phyloP scores from a whole-genome alignment of 2,797 vertebrate genomes.

The Argyrosomus regius region DNA sequence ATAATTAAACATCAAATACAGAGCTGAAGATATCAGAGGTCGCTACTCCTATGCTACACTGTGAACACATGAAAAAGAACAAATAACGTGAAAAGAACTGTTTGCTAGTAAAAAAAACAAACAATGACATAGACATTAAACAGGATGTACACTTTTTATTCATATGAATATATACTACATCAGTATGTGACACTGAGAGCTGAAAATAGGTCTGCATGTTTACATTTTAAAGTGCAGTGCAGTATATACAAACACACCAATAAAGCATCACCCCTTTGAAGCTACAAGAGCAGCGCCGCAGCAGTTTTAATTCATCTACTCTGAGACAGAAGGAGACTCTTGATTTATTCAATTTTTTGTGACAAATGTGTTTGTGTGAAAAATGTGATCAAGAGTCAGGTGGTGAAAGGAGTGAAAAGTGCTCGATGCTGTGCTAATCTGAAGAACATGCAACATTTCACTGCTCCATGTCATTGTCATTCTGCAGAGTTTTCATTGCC shows the following conservation, averaged over 20 bases:
- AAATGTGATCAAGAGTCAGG: neutral
- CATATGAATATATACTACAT: slow-evolving; percentile 33
- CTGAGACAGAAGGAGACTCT: neutral
- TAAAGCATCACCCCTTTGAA: neutral
- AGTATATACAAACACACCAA: slow-evolving; percentile 31
- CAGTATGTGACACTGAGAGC: slow-evolving; percentile 11
- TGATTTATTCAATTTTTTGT: neutral
- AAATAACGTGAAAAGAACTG: neutral
- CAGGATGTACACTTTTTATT: slow-evolving; percentile 39
- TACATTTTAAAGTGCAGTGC: slow-evolving; percentile 52
- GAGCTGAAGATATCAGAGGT: neutral
- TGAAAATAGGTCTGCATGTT: slow-evolving; percentile 43
- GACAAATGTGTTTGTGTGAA: neutral
- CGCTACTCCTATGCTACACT: neutral
- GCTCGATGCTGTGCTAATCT: slow-evolving; percentile 8
- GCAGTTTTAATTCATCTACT: neutral
- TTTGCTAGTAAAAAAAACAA: slow-evolving; percentile 12
- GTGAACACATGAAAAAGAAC: neutral
- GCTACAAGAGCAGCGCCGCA: neutral
- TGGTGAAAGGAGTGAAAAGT: neutral
- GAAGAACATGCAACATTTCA: slow-evolving; percentile 12
- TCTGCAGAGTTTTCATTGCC: slow-evolving; percentile 95
- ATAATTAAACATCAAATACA: neutral
- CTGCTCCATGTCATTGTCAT: slow-evolving; percentile 88
- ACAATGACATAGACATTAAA: neutral